These are phyloP conservation scores for Homalodisca vitripennis DNA, from an alignment of 1,140 invertebrate species.

Conservation along the genomic window DNA sequence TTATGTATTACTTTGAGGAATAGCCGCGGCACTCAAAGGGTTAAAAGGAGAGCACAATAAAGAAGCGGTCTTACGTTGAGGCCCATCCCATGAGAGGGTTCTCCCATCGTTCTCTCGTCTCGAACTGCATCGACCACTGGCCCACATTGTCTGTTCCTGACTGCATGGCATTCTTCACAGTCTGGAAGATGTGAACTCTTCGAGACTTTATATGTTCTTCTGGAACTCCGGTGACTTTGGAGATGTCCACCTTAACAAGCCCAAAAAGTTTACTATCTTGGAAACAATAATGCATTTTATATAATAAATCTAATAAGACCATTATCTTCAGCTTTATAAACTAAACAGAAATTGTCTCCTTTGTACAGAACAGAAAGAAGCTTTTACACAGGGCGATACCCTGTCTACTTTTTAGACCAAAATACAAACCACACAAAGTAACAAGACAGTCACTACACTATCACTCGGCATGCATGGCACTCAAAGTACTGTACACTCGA, in stretches of 20 bases:
- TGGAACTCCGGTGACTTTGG: slow-evolving; percentile 70
- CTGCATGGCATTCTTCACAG: slow-evolving; percentile 96
- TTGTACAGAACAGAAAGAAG: too few species aligned
- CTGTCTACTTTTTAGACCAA: too few species aligned
- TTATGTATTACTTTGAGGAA: too few species aligned
- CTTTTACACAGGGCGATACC: too few species aligned
- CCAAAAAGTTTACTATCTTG: neutral
- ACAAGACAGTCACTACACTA: too few species aligned
- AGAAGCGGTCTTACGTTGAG: slow-evolving; percentile 81
- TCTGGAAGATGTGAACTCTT: slow-evolving; percentile 84
- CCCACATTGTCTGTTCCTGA: slow-evolving; percentile 89
- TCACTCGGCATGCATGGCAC: too few species aligned
- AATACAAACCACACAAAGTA: too few species aligned
- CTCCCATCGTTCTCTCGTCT: slow-evolving; percentile 95
- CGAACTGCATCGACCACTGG: slow-evolving; percentile 95
- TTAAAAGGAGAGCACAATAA: too few species aligned
- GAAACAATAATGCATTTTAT: neutral
- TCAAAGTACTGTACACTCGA: too few species aligned
- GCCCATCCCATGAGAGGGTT: slow-evolving; percentile 98
- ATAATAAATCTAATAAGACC: neutral
- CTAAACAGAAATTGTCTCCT: neutral
- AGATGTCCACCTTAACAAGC: slow-evolving; percentile 51
- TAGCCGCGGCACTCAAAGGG: too few species aligned
- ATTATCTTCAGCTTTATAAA: too few species aligned
- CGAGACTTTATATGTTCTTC: slow-evolving; percentile 85